These are phyloP conservation scores for Drosophila tani DNA, from an alignment of 1,140 invertebrate genomes.

Conservation along the genomic window DNA sequence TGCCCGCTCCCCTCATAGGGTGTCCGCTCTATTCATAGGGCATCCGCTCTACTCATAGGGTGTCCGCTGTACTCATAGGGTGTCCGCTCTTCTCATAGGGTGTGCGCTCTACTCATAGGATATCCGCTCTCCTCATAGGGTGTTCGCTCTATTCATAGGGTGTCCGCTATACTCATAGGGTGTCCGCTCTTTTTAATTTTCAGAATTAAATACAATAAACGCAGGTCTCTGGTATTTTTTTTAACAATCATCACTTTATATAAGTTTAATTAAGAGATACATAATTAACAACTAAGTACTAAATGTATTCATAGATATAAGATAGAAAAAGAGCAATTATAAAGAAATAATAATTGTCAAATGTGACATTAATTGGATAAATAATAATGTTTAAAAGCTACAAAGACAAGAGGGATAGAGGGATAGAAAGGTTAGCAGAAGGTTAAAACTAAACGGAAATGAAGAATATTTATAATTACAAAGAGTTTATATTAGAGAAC, in stretches of 20 bases:
- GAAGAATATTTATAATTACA: slow-evolving; percentile 28
- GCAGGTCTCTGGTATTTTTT: neutral
- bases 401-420: neutral
- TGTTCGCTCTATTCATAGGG: too few species aligned
- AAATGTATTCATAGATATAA: slow-evolving; percentile 15
- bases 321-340: neutral
- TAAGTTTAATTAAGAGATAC: slow-evolving; percentile 45
- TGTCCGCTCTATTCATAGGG: too few species aligned
- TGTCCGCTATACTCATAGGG: too few species aligned
- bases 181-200: too few species aligned
- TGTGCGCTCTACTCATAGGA: too few species aligned
- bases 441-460: neutral
- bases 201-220: too few species aligned
- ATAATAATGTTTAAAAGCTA: neutral
- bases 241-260: slow-evolving; percentile 52
- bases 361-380: neutral
- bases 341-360: neutral
- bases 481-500: slow-evolving; percentile 9
- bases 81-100: too few species aligned
- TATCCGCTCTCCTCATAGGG: too few species aligned
- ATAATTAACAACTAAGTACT: slow-evolving; percentile 49
- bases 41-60: too few species aligned
- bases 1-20: too few species aligned
- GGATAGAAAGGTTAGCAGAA: neutral
- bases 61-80: too few species aligned